Evolutionary conservation across 2,797 vertebrate genomes (phyloP).

Genomic region (Antrozous pallidus): DNA sequence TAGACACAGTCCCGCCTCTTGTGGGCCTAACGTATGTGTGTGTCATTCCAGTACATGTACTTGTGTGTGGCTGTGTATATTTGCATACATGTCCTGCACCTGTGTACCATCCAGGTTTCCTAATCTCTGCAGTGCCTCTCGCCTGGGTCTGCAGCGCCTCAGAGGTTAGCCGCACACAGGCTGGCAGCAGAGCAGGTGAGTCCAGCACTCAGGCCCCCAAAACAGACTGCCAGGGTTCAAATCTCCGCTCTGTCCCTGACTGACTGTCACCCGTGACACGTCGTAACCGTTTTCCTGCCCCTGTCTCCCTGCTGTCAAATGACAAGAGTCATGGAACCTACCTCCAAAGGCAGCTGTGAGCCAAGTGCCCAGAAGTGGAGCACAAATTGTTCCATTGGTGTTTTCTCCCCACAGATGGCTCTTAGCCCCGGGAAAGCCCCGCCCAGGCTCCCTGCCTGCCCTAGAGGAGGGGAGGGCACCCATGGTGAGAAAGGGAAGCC

Average conservation of each 20-base stretch:
- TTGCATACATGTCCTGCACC: not conserved
- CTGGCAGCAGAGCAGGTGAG: not conserved
- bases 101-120: not conserved
- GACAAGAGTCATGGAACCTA: not conserved
- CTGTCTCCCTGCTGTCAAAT: not conserved
- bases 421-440: not conserved
- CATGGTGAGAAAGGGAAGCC: not conserved
- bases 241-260: not conserved
- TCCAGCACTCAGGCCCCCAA: not conserved
- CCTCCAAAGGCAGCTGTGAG: not conserved
- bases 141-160: not conserved
- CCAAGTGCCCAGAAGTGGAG: not conserved
- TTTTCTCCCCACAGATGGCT: not conserved
- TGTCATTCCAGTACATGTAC: not conserved
- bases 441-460: not conserved
- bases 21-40: not conserved
- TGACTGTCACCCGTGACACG: not conserved
- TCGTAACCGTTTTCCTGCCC: not conserved
- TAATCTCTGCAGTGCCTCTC: not conserved
- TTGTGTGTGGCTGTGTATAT: not conserved
- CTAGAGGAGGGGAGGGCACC: too few relatives aligned
- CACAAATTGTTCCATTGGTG: not conserved
- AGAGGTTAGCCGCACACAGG: not conserved
- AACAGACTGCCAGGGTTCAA: not conserved
- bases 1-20: not conserved